Evolutionary conservation across 2,113 vertebrate species (phyloP), one percentile per base, ranked within the genome.

Genomic region (Siniperca chuatsi): DNA sequence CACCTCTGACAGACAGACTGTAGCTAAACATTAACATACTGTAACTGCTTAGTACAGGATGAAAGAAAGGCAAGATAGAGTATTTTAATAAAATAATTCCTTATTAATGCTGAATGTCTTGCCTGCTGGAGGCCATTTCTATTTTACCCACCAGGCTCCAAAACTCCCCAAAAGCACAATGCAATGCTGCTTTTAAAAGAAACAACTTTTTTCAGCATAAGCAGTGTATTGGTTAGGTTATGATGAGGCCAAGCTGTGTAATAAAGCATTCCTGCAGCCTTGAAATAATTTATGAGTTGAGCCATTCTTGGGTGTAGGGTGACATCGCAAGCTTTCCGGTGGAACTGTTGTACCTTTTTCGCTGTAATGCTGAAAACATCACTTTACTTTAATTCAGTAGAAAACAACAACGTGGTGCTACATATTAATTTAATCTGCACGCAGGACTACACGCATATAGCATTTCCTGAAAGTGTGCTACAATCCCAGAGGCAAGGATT

Each of bases 231-330:
- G 3, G 44, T 48, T 3, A 50, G 73, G 64, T 78, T 55, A 60
- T 67, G 50, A 69, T 11, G 20, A 77, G 69, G 64, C 50, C 60
- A 52, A 55, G 42, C 57, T 23, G 66, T 61, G 55, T 57, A 67
- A 50, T 33, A 66, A 85, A 86, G 48, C 69, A 65, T 81, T 66
- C 75, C 70, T 82, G 66, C 89, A 86, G 70, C 87, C 79, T 67
- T 83, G 80, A 83, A 94, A 94, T 95, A 75, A 95, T 95, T 93
- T 60, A 94, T 94, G 90, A 93, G 57, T 33, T 8, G 57, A 81
- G 74, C 23, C 73, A 25, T 84, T 85, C 73, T 78, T 81, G 64
- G 90, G 92, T 90, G 81, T 92, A 89, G 25, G 82, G 58, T 94
- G 83, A 89, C 93, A 78, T 82, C 70, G 58, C 40, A 44, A 73